phyloP scores from a whole-genome alignment of 2,797 vertebrate genomes.

The Sus cebifrons region DNA sequence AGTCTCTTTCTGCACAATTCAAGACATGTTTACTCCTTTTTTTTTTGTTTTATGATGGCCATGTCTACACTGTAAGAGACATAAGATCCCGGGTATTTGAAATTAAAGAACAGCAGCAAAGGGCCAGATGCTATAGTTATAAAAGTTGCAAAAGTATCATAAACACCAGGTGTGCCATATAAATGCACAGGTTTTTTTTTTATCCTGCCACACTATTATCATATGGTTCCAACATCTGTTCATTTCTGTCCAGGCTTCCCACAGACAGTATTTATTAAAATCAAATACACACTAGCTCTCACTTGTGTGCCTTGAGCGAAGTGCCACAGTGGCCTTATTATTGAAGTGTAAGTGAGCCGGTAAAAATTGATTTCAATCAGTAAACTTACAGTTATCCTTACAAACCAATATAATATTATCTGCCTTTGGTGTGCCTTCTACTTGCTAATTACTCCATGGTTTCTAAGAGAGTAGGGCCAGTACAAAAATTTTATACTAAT shows the following conservation, averaged over 20 bases:
- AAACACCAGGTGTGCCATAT: constrained; percentile 83
- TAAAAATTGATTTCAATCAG: constrained; percentile 83
- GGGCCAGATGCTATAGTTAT: constrained; percentile 82
- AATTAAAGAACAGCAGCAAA: constrained; percentile 85
- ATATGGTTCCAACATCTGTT: constrained; percentile 85
- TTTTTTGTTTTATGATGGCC: constrained; percentile 45
- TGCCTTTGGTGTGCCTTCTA: constrained; percentile 65
- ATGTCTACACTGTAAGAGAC: constrained; percentile 77
- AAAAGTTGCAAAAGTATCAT: constrained; percentile 83
- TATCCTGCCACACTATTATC: constrained; percentile 76
- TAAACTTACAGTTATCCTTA: constrained; percentile 82
- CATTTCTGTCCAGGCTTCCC: constrained; percentile 73
- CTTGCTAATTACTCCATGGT: constrained; percentile 73
- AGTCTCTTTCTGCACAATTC: constrained; percentile 67
- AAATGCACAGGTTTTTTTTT: constrained; percentile 80
- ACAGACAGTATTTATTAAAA: constrained; percentile 86
- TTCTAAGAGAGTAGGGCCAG: constrained; percentile 10
- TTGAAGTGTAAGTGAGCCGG: constrained; percentile 68
- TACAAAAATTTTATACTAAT: constrained; percentile 36
- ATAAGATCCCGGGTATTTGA: constrained; percentile 78
- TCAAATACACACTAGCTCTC: constrained; percentile 76
- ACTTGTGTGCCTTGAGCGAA: constrained; percentile 75
- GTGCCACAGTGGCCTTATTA: constrained; percentile 79
- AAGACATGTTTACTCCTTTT: constrained; percentile 34
- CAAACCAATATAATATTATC: constrained; percentile 68